A percentile compares a stretch with the other conserved stretches of the same genome.
These are phyloP conservation scores for Apodemia zela DNA, from an alignment of 2,888 invertebrate genomes.

Conservation along the genomic window DNA sequence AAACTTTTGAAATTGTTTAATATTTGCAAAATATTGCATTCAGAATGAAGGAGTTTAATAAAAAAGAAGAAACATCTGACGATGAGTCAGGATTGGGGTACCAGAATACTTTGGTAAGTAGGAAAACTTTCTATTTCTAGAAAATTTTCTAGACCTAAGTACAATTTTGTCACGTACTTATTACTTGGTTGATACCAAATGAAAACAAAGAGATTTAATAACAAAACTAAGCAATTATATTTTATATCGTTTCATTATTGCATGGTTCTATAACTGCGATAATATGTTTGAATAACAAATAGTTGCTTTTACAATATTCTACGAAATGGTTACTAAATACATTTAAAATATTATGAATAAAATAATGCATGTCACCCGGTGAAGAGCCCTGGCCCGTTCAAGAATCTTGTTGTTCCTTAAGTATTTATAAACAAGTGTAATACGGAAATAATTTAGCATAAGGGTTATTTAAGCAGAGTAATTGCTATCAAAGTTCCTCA, in stretches of 20 bases:
- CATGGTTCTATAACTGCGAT: no score
- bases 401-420: no score
- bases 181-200: conserved; percentile 4
- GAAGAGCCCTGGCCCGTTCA: no score
- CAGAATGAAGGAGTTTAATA: conserved; percentile 59
- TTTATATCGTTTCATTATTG: not conserved
- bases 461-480: no score
- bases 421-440: no score
- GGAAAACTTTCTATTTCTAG: conserved; percentile 40
- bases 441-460: no score
- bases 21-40: conserved; percentile 40
- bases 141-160: conserved; percentile 34
- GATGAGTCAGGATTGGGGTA: conserved; percentile 85
- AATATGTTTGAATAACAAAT: no score
- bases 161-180: conserved; percentile 8
- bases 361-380: no score
- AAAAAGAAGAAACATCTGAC: conserved; percentile 72
- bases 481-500: no score
- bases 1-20: conserved; percentile 47
- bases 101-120: conserved; percentile 85
- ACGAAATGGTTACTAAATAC: no score
- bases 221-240: conserved; percentile 1
- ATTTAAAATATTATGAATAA: no score
- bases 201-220: conserved; percentile 10
- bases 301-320: no score